Percentiles rank a stretch among this genome's conserved stretches.
phyloP scores from a whole-genome alignment of 2,888 invertebrate species.

The Heliconius aoede region DNA sequence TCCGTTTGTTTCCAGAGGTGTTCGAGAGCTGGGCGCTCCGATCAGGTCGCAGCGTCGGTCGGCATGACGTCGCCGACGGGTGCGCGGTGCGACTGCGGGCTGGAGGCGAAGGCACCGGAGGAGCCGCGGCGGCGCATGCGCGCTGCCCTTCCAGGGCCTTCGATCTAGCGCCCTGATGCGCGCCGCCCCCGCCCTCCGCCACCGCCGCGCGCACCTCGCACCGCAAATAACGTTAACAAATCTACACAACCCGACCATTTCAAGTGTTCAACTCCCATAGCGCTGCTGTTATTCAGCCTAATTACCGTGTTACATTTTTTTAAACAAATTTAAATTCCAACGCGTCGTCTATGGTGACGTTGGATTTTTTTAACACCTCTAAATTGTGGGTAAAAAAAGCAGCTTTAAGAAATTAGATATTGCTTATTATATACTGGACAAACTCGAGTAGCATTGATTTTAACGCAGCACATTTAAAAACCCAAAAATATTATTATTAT shows the following conservation, averaged over 20 bases:
- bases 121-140: constrained; percentile 67
- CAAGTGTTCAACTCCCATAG: constrained; percentile 59
- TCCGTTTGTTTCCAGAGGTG: constrained; percentile 64
- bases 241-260: constrained; percentile 69
- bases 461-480: neutral
- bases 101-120: constrained; percentile 63
- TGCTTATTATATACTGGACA: too few relatives aligned
- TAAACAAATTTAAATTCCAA: constrained; percentile 47
- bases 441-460: neutral
- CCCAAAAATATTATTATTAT: too few relatives aligned
- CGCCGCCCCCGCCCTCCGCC: constrained; percentile 64
- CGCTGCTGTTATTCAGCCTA: constrained; percentile 57
- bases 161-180: constrained; percentile 77
- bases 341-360: constrained; percentile 30
- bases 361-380: neutral
- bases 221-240: constrained; percentile 75
- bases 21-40: constrained; percentile 70
- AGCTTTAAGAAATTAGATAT: too few relatives aligned
- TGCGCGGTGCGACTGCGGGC: constrained; percentile 79
- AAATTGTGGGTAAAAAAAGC: neutral
- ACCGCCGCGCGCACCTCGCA: constrained; percentile 69
- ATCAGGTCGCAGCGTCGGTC: constrained; percentile 76
- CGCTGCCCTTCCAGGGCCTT: constrained; percentile 65
- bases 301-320: constrained; percentile 54
- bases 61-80: constrained; percentile 75